Evolutionary conservation across 2,888 invertebrate species (phyloP).

Genomic region (Linhomoeus sp.): DNA sequence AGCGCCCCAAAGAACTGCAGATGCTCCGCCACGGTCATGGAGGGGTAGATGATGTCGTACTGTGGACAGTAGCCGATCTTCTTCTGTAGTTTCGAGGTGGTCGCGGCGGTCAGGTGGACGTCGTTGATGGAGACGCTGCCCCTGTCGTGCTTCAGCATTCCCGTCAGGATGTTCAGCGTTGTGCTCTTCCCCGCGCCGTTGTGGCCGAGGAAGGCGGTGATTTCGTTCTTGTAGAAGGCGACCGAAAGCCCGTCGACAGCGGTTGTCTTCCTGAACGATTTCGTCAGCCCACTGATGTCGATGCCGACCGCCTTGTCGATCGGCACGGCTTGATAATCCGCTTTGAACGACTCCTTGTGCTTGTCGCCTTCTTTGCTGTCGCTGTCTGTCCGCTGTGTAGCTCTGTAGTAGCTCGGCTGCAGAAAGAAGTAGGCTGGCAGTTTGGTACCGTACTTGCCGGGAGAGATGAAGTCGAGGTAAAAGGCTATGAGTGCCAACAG

Average conservation of each 20-base stretch:
- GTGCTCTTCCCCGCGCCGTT: conserved; percentile 7
- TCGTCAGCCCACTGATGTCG: background rate
- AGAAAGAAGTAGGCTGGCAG: conserved; percentile 1
- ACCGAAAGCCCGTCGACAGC: background rate
- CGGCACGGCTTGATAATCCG: background rate
- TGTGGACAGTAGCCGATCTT: conserved; percentile 3
- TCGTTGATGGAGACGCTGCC: conserved; percentile 1
- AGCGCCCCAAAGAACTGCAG: conserved; percentile 3
- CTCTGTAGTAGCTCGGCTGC: background rate
- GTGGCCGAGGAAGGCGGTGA: conserved; percentile 6
- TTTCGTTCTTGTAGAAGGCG: conserved; percentile 2
- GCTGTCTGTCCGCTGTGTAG: background rate
- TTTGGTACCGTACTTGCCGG: conserved; percentile 5
- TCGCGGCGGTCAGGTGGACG: background rate
- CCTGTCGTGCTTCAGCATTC: background rate
- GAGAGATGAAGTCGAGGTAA: conserved; percentile 3
- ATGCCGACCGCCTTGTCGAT: conserved; percentile 1
- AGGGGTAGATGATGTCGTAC: conserved; percentile 6
- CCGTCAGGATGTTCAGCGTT: conserved; percentile 6
- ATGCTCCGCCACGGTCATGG: conserved; percentile 4
- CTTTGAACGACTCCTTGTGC: no score
- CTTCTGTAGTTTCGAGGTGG: background rate
- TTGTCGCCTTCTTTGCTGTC: no score
- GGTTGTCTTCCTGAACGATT: background rate
- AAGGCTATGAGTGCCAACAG: background rate